Percentiles rank a stretch among this genome's conserved stretches.
phyloP scores from a whole-genome alignment of 1,140 invertebrate genomes.

The Drosophila triauraria region DNA sequence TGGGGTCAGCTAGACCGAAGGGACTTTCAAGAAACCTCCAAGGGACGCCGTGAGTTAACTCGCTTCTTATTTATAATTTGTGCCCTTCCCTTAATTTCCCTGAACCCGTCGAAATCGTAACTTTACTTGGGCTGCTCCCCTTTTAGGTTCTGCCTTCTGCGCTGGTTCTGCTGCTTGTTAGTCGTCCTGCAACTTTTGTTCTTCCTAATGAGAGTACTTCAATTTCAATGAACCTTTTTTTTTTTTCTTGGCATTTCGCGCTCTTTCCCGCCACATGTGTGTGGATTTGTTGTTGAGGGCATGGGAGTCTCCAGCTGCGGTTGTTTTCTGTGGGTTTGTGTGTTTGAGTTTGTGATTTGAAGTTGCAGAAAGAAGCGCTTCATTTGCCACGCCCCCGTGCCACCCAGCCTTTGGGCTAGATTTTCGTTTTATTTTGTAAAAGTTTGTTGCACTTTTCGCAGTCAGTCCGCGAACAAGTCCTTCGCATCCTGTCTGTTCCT shows the following conservation, averaged over 20 bases:
- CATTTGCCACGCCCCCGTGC: constrained; percentile 36
- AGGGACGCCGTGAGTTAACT: too few relatives aligned
- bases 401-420: constrained; percentile 39
- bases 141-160: constrained; percentile 1
- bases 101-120: constrained; percentile 4
- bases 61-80: not conserved
- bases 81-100: not conserved
- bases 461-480: constrained; percentile 46
- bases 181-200: constrained; percentile 48
- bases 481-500: constrained; percentile 43
- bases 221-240: constrained; percentile 48
- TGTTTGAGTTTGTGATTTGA: constrained; percentile 41
- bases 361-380: constrained; percentile 52
- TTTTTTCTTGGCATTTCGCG: constrained; percentile 21
- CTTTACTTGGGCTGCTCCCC: constrained; percentile 13
- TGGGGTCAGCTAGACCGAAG: not conserved
- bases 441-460: constrained; percentile 80
- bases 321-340: constrained; percentile 8
- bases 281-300: not conserved
- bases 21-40: not conserved
- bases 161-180: not conserved
- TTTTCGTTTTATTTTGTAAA: constrained; percentile 69
- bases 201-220: constrained; percentile 73
- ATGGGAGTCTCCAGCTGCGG: constrained; percentile 33
- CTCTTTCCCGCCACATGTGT: constrained; percentile 43